Evolutionary conservation across 2,888 invertebrate genomes (phyloP).

Genomic region (Dynastes maya): DNA sequence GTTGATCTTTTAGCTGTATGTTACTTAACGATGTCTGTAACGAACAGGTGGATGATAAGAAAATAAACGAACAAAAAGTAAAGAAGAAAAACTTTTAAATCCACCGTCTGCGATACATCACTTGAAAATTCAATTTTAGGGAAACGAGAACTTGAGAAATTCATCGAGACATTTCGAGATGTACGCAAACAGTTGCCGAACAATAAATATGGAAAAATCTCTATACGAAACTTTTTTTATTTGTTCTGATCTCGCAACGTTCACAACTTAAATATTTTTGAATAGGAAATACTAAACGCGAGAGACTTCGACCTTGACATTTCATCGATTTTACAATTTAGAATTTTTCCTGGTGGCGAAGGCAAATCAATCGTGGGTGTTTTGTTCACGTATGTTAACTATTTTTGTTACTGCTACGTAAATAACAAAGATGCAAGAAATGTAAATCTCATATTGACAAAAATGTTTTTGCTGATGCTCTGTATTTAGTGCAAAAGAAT

Average conservation of each 20-base stretch:
- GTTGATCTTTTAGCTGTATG: background rate
- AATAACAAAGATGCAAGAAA: background rate
- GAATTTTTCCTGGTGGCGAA: conserved; percentile 6
- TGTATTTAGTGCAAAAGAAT: too few relatives aligned
- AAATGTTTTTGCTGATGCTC: too few relatives aligned
- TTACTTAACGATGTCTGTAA: background rate
- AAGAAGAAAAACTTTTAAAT: background rate
- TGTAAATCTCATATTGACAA: too few relatives aligned
- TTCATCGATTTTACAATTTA: conserved; percentile 44
- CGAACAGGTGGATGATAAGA: background rate
- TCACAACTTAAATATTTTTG: conserved; percentile 35
- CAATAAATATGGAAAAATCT: conserved; percentile 20
- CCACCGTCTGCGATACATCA: background rate
- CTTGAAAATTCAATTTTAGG: conserved; percentile 37
- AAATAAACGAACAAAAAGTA: background rate
- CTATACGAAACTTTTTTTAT: conserved; percentile 29
- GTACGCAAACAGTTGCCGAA: conserved; percentile 22
- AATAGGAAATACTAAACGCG: conserved; percentile 5
- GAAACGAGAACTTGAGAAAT: conserved; percentile 21
- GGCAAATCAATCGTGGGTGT: background rate
- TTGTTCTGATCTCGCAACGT: conserved; percentile 9
- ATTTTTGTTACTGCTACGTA: background rate
- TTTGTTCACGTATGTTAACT: background rate
- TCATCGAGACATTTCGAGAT: conserved; percentile 31
- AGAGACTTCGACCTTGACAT: conserved; percentile 21